Base-by-base conservation (phyloP, 2,797 vertebrate genomes). In the Protonibea diacanthus region DNA sequence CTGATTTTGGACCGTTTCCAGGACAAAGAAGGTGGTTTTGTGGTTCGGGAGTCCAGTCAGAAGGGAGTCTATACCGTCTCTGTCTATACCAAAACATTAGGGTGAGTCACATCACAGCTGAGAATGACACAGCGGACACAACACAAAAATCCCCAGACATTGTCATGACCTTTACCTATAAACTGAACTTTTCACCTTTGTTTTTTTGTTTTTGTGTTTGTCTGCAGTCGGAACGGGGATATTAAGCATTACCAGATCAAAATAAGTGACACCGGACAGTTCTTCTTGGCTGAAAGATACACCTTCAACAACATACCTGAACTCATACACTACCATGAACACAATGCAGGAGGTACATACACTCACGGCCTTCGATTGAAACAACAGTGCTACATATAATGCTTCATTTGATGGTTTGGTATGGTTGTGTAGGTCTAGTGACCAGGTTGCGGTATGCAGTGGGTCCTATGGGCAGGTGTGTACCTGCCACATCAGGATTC, bases 171-270 rank as follows among this genome's bases (percentile, higher is more conserved):
- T 40, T 38, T 7, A 15, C 25, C 33, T 58, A 14, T 6, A n/a
- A 29, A 44, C 33, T 38, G 10, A 45, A 4, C 17, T 21, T 20
- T 13, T 9, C 5, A 8, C 17, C 3, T 5, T 3, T n/a, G 11
- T 62, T 18, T 71, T 9, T 52, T 2, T 74, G 21, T 21, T 27
- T 64, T 9, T 71, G 20, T 61, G 11, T 82, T 29, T 52, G 3
- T 18, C 21, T 68, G 5, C 62, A 90, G 88, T 8, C 0, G 20
- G 7, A 64, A 1, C 0, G 93, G 93, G 17, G 84, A 91, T 4
- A 88, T 97, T 29, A 93, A 94, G 56, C 97, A 98, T 90, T 98
- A 98, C 80, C 96, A 97, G 83, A 97, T 98, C 75, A 97, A 97
- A 84, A 79, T 85, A 71, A 96, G 67, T 0, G 92, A 93, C 29